Conservation (phyloP, 1,140 invertebrate genomes). For the Trichoplusia ni region DNA sequence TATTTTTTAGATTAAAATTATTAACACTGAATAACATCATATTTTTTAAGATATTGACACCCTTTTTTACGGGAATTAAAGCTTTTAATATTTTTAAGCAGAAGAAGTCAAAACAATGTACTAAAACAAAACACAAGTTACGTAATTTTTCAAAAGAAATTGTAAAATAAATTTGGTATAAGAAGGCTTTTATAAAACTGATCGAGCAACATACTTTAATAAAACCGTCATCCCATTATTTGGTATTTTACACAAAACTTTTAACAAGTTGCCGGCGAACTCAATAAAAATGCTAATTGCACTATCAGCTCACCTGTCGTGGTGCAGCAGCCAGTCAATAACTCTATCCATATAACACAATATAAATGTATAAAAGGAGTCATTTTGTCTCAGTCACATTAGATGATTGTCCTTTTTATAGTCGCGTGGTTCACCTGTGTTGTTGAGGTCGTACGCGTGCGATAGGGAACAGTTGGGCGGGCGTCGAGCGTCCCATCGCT, state of each 20-base stretch:
- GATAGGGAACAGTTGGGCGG: conserved; percentile 37
- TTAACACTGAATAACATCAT: no score
- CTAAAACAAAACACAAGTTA: background rate
- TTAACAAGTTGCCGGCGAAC: conserved; percentile 53
- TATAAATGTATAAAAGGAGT: conserved; percentile 80
- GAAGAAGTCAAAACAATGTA: no score
- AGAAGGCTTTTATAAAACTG: conserved; percentile 9
- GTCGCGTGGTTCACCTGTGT: conserved; percentile 64
- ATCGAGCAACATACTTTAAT: background rate
- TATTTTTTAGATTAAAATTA: no score
- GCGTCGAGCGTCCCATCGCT: conserved; percentile 70
- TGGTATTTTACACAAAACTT: conserved; percentile 52
- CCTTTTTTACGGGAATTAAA: no score
- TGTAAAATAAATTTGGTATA: background rate
- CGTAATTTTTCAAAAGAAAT: background rate
- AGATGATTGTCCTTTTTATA: conserved; percentile 41
- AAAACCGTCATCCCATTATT: conserved; percentile 23
- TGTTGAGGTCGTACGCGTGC: conserved; percentile 47
- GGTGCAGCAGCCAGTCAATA: conserved; percentile 65
- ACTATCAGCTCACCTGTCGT: conserved; percentile 72
- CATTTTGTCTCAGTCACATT: conserved; percentile 66
- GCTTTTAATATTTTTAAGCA: no score
- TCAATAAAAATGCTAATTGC: conserved; percentile 73
- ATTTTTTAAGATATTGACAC: no score
- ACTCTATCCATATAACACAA: conserved; percentile 72